Evolutionary conservation across 2,113 vertebrate genomes (phyloP).

Genomic region (Rhinogobius similis): DNA sequence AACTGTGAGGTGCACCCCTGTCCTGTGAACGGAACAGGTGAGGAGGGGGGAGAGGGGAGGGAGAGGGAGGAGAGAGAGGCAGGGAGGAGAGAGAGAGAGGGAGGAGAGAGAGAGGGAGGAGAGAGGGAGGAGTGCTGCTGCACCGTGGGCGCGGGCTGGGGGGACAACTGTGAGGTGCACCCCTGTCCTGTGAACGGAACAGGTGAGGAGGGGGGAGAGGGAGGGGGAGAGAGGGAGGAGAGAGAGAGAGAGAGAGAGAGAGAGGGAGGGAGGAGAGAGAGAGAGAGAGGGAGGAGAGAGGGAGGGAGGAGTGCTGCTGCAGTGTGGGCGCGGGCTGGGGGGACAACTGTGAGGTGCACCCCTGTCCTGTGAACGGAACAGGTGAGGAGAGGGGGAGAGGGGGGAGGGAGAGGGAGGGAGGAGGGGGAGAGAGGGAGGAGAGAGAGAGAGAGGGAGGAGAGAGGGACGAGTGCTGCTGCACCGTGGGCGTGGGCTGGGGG

Average conservation of each 20-base stretch:
- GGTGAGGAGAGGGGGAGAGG: neutral
- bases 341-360: conserved; percentile 96
- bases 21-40: no score
- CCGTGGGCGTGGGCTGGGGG: conserved; percentile 94
- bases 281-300: neutral
- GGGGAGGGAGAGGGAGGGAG: no score
- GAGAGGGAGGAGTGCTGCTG: conserved; percentile 90
- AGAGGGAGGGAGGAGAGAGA: no score
- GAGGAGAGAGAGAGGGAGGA: no score
- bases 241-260: no score
- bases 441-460: neutral
- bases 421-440: neutral
- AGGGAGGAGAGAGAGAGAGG: no score
- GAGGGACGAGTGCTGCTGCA: conserved; percentile 95
- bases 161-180: conserved; percentile 96
- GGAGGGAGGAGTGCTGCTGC: conserved; percentile 67
- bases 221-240: neutral
- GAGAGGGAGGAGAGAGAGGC: no score
- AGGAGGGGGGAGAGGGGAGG: no score
- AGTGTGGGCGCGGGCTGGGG: conserved; percentile 97
- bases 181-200: conserved; percentile 91
- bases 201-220: conserved; percentile 64
- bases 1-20: conserved; percentile 85
- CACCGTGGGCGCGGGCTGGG: conserved; percentile 95
- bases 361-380: neutral